Evolutionary conservation across 1,140 invertebrate species (phyloP).

Genomic region (Macrotrachela quadricornifera): DNA sequence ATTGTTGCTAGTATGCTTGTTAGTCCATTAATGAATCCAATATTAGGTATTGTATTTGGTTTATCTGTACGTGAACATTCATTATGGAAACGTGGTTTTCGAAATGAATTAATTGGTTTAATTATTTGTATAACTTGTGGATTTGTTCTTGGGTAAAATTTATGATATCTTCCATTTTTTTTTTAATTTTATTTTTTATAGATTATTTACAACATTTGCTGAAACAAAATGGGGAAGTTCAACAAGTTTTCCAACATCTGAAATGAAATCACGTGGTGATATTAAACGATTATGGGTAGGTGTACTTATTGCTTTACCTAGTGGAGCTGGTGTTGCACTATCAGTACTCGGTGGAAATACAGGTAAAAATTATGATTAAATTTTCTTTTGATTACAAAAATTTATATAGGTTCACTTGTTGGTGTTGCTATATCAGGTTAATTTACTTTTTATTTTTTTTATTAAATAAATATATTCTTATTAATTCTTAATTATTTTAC

Average conservation of each 20-base stretch:
- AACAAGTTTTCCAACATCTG: conserved; percentile 52
- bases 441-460: too few relatives aligned
- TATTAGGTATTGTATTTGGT: too few relatives aligned
- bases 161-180: too few relatives aligned
- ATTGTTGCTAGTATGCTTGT: conserved; percentile 66
- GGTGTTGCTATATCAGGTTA: conserved; percentile 55
- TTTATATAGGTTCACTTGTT: conserved; percentile 48
- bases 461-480: too few relatives aligned
- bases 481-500: too few relatives aligned
- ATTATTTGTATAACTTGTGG: conserved; percentile 44
- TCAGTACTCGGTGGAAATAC: conserved; percentile 59
- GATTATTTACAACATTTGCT: too few relatives aligned
- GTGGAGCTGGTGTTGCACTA: conserved; percentile 59
- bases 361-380: conserved; percentile 37
- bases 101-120: conserved; percentile 45
- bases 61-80: too few relatives aligned
- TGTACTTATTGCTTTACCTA: conserved; percentile 44
- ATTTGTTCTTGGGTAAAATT: too few relatives aligned
- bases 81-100: conserved; percentile 31
- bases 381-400: too few relatives aligned
- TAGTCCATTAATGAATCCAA: conserved; percentile 39
- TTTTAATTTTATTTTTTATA: too few relatives aligned
- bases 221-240: conserved; percentile 45
- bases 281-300: conserved; percentile 20
- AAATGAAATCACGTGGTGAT: conserved; percentile 41